Percentiles rank a stretch among this genome's conserved stretches.
Evolutionary conservation across 1,140 invertebrate genomes (phyloP).

Genomic region (Drosophila subpulchrella): DNA sequence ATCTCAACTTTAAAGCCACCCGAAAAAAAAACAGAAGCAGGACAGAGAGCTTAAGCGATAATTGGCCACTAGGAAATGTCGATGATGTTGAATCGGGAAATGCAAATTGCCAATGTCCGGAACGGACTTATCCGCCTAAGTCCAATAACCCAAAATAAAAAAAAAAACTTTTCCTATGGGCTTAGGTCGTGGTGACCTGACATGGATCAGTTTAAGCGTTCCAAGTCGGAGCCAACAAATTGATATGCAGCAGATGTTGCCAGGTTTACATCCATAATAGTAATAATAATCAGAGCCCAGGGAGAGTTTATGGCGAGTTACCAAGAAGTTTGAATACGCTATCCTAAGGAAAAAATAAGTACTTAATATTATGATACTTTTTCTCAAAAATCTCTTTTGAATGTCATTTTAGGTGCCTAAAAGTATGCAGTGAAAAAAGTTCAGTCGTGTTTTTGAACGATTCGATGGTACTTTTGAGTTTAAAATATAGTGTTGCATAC

Average conservation of each 20-base stretch:
- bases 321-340: constrained; percentile 17
- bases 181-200: constrained; percentile 40
- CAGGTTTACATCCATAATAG: constrained; percentile 59
- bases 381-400: no score
- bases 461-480: no score
- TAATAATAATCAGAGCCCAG: constrained; percentile 44
- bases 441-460: no score
- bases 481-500: no score
- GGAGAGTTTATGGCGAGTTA: neutral
- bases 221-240: constrained; percentile 50
- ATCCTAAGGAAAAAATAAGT: no score
- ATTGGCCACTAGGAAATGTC: constrained; percentile 75
- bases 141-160: constrained; percentile 20
- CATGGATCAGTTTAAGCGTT: constrained; percentile 55
- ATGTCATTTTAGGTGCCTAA: neutral
- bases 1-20: constrained; percentile 42
- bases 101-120: constrained; percentile 78
- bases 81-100: constrained; percentile 64
- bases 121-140: constrained; percentile 63
- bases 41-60: constrained; percentile 70
- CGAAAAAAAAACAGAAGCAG: neutral
- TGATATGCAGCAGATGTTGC: constrained; percentile 81
- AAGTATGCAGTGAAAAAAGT: neutral
- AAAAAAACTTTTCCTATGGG: constrained; percentile 16
- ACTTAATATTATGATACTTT: neutral